phyloP scores from a whole-genome alignment of 2,797 vertebrate species.

The Sciurus carolinensis region DNA sequence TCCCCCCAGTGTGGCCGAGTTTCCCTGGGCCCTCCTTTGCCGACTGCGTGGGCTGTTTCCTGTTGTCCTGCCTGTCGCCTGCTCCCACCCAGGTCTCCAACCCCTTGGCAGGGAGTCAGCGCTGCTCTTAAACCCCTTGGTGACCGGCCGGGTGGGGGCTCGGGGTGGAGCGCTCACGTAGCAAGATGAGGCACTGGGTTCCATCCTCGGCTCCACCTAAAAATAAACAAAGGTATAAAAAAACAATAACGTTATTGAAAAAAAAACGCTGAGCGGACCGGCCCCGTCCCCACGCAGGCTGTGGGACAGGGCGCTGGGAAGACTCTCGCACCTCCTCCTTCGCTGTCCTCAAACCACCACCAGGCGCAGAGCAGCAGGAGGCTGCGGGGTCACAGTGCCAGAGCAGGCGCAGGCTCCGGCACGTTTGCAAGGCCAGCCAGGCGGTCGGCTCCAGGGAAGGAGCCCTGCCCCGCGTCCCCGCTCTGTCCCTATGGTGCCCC shows the following conservation, averaged over 20 bases:
- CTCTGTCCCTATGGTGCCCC: not conserved
- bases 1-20: not conserved
- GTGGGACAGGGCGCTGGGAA: not conserved
- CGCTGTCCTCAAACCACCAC: not conserved
- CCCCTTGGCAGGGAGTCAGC: conserved; percentile 54
- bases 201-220: too few species aligned
- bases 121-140: not conserved
- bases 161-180: too few species aligned
- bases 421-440: not conserved
- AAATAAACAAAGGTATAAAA: too few species aligned
- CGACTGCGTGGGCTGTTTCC: conserved; percentile 2
- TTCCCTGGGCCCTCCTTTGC: not conserved
- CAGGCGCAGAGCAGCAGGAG: conserved; percentile 26
- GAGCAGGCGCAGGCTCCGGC: not conserved
- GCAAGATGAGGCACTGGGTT: too few species aligned
- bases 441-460: not conserved
- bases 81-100: conserved; percentile 54
- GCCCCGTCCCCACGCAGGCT: not conserved
- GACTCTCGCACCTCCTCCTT: conserved; percentile 48
- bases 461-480: not conserved
- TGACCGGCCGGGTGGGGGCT: too few species aligned
- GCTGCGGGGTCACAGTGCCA: not conserved
- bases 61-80: conserved; percentile 35
- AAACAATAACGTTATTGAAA: too few species aligned
- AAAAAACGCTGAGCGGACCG: not conserved